Evolutionary conservation across 2,113 vertebrate genomes (phyloP), one percentile per base, ranked within the genome.

Genomic region (Channa argus): DNA sequence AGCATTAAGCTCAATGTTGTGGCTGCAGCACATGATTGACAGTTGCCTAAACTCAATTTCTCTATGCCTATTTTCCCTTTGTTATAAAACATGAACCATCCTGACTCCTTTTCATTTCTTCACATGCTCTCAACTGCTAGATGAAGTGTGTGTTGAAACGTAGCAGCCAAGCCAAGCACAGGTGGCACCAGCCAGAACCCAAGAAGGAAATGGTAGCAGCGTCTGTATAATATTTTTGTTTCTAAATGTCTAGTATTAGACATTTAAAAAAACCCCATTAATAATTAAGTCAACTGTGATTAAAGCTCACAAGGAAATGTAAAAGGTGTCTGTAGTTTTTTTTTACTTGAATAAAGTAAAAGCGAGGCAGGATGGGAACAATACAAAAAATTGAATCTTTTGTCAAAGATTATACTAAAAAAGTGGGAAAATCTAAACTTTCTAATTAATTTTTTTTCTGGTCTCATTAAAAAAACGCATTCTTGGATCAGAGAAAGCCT

Each of bases 1-100:
- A 66, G 92, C 93, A 94, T 96, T 91, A 86, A 80, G 87, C 87
- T 93, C 88, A 89, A 63, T 87, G 91, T 89, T 91, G 79, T 86
- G 77, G 86, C 91, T 90, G 80, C 62, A 74, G 65, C 38, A 33
- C 37, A 63, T 82, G 76, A 80, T 61, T 83, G 80, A 71, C 70
- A 70, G 67, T 75, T 43, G 44, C 38, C 65, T 79, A 77, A 34
- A 53, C 39, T 50, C 59, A 68, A 6, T 64, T 77, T 83, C 54
- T 75, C 69, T 86, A 14, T 63, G 6, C 38, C 5, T 61, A 47
- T 49, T 51, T 9, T 37, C 63, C 37, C 1, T 44, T 63, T 64
- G 44, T 37, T 44, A 14, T 15, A 54, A 64, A 62, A 58, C 14
- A 71, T 8, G 34, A 11, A 46, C 6, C 10, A 15, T 11, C 38